Conservation (phyloP, 2,888 invertebrate genomes). For the Melikaiella ostensackeni region DNA sequence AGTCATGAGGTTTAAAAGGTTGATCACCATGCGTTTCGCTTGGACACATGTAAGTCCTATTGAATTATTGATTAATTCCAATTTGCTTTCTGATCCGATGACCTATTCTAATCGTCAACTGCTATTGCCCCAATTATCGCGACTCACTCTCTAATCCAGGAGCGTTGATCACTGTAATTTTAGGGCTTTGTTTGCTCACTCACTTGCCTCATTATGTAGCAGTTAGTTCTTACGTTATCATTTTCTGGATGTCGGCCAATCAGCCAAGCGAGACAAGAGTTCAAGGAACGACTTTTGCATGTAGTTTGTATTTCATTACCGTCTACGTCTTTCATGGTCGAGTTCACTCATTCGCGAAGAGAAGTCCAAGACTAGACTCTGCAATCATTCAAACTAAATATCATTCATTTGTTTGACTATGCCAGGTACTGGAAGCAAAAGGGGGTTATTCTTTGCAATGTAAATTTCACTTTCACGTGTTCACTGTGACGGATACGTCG, state of each 20-base stretch:
- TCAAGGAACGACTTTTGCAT: slow-evolving; percentile 31
- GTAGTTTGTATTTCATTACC: slow-evolving; percentile 23
- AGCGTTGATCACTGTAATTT: slow-evolving; percentile 8
- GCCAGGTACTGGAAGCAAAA: neutral
- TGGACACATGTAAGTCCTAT: slow-evolving; percentile 67
- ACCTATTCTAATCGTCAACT: neutral
- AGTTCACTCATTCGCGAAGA: neutral
- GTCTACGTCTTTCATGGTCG: slow-evolving; percentile 8
- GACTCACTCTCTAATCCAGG: slow-evolving; percentile 20
- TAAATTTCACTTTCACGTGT: slow-evolving; percentile 8
- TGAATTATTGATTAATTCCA: slow-evolving; percentile 38
- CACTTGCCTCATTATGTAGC: slow-evolving; percentile 20
- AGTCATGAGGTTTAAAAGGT: slow-evolving; percentile 66
- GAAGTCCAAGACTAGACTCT: neutral
- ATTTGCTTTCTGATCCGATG: slow-evolving; percentile 10
- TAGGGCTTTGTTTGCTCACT: slow-evolving; percentile 25
- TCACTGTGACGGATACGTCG: neutral
- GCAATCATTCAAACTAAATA: neutral
- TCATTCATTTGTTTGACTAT: slow-evolving; percentile 1
- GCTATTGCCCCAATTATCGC: slow-evolving; percentile 16
- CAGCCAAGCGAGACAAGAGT: slow-evolving; percentile 14
- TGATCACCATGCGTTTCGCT: slow-evolving; percentile 66
- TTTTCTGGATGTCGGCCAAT: slow-evolving; percentile 29
- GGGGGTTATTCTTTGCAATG: neutral
- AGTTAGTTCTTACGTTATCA: slow-evolving; percentile 31